phyloP scores from a whole-genome alignment of 2,888 invertebrate species.

The Arrhopalites spinosus region DNA sequence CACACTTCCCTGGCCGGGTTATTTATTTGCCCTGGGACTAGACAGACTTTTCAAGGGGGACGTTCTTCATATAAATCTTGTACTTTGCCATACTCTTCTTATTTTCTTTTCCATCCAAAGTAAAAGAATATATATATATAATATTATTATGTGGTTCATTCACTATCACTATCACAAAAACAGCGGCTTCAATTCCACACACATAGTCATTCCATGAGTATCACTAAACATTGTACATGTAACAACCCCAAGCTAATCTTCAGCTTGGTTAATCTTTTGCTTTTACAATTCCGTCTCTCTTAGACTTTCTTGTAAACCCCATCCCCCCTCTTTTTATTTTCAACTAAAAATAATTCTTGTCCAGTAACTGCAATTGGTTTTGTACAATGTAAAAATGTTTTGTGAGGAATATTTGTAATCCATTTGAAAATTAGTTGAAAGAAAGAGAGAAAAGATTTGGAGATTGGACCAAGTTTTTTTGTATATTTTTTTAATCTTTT shows the following conservation, averaged over 20 bases:
- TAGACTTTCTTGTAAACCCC: not conserved
- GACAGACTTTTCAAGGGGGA: conserved; percentile 42
- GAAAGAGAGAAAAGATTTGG: too few species aligned
- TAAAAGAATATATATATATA: not conserved
- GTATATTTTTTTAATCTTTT: too few species aligned
- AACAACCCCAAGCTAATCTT: conserved; percentile 18
- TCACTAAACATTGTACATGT: not conserved
- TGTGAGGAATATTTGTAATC: too few species aligned
- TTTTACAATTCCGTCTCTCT: conserved; percentile 21
- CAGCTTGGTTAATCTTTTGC: conserved; percentile 30
- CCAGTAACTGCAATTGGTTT: too few species aligned
- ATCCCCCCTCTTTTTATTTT: not conserved
- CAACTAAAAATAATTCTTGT: too few species aligned
- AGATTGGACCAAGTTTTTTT: too few species aligned
- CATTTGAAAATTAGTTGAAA: too few species aligned
- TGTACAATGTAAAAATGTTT: too few species aligned
- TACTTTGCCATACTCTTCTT: conserved; percentile 19
- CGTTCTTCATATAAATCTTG: conserved; percentile 42
- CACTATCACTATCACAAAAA: not conserved
- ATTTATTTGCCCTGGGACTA: conserved; percentile 41
- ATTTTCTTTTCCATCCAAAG: not conserved
- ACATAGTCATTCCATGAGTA: not conserved
- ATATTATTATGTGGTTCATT: not conserved
- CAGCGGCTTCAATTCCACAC: not conserved
- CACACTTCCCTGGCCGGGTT: conserved; percentile 35